Base-by-base conservation (phyloP, 2,113 vertebrate species). In the Larimichthys crocea region DNA sequence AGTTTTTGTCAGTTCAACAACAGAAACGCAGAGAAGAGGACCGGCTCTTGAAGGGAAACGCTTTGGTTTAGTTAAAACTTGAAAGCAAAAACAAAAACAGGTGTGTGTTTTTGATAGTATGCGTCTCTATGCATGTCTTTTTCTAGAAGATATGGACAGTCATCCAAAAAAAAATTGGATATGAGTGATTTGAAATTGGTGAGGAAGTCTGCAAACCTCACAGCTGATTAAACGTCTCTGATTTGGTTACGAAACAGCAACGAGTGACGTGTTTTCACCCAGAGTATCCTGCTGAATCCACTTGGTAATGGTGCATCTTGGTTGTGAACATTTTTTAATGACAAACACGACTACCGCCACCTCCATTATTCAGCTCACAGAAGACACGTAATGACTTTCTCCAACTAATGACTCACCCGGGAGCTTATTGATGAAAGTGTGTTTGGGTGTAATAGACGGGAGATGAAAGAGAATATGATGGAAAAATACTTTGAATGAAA, bases 341-440 rank as follows among this genome's bases (percentile, higher is more conserved):
- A 83, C 63, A 72, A 85, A 85, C 48, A 50, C 1, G 15, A 52
- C 50, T 16, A 22, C 48, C 59, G 5, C 17, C 57, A 22, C 26
- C 73, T 61, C 56, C 57, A 82, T 84, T 80, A 72, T 82, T 86
- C 76, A 74, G 17, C 48, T 76, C 84, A 61, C 79, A 64, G 56
- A 72, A 72, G 82, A 85, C 79, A 87, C 66, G 74, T 82, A 76
- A 90, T 89, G 79, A 75, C 85, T 81, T 83, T 76, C 46, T 83
- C 69, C 55, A 24, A 11, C 56, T 87, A 89, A 87, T 82, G 83
- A 86, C 75, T 84, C 84, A 82, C 64, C 73, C 71, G 56, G 82
- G 74, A 82, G 82, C 15, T 7, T 61, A 66, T 20, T 89, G 69
- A 88, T 83, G 80, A 81, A 86, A 79, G 77, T 78, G 62, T 76